phyloP scores from a whole-genome alignment of 2,113 vertebrate genomes.

The Picathartes gymnocephalus region DNA sequence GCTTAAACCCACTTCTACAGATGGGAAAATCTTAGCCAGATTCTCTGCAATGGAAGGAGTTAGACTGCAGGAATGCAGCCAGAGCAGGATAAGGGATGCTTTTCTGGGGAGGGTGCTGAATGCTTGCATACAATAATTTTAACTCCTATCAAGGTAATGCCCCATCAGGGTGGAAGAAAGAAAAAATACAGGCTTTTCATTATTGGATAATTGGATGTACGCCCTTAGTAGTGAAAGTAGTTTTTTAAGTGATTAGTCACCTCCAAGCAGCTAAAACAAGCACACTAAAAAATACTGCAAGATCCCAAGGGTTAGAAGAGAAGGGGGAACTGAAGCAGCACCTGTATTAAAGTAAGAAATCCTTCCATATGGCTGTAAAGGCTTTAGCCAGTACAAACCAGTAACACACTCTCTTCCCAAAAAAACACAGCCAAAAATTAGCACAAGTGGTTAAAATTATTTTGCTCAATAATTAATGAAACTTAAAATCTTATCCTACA shows the following conservation, averaged over 20 bases:
- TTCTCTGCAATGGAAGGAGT: background rate
- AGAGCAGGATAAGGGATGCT: background rate
- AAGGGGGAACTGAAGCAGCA: background rate
- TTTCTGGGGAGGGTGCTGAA: conserved; percentile 19
- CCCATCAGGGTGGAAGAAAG: background rate
- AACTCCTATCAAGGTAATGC: background rate
- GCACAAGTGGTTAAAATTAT: background rate
- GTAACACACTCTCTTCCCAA: background rate
- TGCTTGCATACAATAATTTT: background rate
- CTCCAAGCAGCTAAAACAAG: background rate
- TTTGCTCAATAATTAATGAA: background rate
- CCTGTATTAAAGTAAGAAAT: background rate
- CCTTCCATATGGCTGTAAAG: background rate
- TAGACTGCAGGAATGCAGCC: conserved; percentile 1
- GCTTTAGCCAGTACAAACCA: background rate
- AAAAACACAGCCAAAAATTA: background rate
- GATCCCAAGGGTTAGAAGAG: background rate
- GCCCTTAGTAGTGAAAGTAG: background rate
- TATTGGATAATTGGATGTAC: background rate
- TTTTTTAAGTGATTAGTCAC: background rate
- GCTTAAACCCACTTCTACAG: background rate
- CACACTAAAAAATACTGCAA: background rate
- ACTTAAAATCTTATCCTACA: background rate
- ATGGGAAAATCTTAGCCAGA: background rate
- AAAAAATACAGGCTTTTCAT: background rate